Evolutionary conservation across 1,140 invertebrate genomes (phyloP).

Genomic region (Drosophila subpulchrella): DNA sequence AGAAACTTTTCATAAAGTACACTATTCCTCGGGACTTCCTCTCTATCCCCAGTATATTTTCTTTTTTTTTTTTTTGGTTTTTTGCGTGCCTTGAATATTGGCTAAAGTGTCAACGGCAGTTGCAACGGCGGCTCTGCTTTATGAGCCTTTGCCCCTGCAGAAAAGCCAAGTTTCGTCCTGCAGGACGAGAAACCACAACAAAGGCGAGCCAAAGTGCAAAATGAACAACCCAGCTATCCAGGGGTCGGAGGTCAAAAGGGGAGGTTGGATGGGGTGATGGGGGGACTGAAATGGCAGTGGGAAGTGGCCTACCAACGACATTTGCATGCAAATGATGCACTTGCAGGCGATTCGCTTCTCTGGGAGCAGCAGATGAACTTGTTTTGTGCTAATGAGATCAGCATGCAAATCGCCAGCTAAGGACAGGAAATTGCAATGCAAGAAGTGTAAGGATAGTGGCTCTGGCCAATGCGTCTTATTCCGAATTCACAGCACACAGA

Average conservation of each 20-base stretch:
- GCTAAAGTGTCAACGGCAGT: constrained; percentile 78
- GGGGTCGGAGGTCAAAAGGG: neutral
- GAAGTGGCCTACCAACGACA: constrained; percentile 73
- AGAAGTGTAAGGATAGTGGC: constrained; percentile 70
- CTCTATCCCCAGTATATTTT: neutral
- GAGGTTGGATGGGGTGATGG: neutral
- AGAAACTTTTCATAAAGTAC: constrained; percentile 73
- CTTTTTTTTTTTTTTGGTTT: neutral
- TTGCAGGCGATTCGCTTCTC: constrained; percentile 42
- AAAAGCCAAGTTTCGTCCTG: constrained; percentile 59
- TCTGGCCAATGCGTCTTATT: constrained; percentile 37
- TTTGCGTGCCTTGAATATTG: constrained; percentile 72
- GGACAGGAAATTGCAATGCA: constrained; percentile 76
- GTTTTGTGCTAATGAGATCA: constrained; percentile 80
- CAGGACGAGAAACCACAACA: constrained; percentile 74
- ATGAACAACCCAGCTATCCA: constrained; percentile 49
- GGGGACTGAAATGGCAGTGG: constrained; percentile 1
- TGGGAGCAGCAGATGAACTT: constrained; percentile 66
- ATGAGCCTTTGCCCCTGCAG: constrained; percentile 51
- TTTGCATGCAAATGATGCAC: constrained; percentile 82
- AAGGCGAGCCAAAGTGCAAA: constrained; percentile 73
- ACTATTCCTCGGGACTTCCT: constrained; percentile 8
- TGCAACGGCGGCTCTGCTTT: constrained; percentile 69
- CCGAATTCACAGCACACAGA: constrained; percentile 61
- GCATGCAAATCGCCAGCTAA: constrained; percentile 71